Evolutionary conservation across 35 echinoderm and acorn worm species (phyloP), one percentile per base, ranked within the genome.

Genomic region (Lytechinus variegatus): DNA sequence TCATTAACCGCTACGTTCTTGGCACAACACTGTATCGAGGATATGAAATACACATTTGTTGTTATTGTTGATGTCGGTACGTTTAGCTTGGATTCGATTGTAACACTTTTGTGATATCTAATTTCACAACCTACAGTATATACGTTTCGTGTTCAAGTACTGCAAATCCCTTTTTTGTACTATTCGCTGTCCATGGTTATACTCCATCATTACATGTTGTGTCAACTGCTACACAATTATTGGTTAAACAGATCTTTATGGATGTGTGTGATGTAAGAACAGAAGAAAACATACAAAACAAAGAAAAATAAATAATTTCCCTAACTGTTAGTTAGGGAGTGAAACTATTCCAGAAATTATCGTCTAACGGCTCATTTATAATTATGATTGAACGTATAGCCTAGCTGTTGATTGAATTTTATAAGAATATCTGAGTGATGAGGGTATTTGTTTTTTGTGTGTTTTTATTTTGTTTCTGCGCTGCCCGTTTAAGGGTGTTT

Each of bases 191-290:
- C 53, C 5, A 28, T 57, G 92, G 27, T 79, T 24, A 79, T 19
- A 93, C 55, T n/a, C n/a, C 52, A 44, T 44, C 33, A 44, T 54
- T 28, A 90, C 52, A 90, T 90, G 88, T 90, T 33, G 27, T 55
- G 92, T 93, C 92, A 93, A 57, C 92, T 55, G 53, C 53, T 54
- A 27, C 52, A 27, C 27, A 57, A 27, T 93, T 54, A 93, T 93
- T 93, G 88, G 27, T 93, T 93, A 27, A 55, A 55, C 92, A 93
- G 54, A 93, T 93, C 52, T 93, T 27, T 93, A 93, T 93, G 55
- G 55, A 93, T 93, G 92, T 93, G 92, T 93, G 92, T 93, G 92
- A 93, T 54, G 54, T 93, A 54, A 93, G 27, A 93, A 93, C 52
- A 90, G 88, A 90, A 90, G 88, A 90, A 90, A 93, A 93, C 12